These are phyloP conservation scores for Oreochromis spilurus DNA, from an alignment of 2,113 vertebrate species.

Conservation along the genomic window DNA sequence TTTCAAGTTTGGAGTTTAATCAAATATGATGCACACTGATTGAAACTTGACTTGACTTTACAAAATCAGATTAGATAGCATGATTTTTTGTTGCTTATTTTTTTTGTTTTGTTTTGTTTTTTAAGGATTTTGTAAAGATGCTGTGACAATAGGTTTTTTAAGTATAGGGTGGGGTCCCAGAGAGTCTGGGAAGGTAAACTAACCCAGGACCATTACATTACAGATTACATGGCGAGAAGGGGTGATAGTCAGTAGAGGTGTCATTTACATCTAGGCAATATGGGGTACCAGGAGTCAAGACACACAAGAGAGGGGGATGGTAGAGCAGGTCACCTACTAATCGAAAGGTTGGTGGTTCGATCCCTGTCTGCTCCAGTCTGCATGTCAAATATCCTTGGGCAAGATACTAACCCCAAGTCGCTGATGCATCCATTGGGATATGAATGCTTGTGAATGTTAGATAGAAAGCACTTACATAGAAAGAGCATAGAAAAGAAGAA, in stretches of 20 bases:
- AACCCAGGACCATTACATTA: background rate
- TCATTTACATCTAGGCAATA: background rate
- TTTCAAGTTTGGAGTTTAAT: background rate
- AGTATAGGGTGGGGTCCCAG: background rate
- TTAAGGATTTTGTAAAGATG: background rate
- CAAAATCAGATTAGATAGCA: background rate
- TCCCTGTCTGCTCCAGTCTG: background rate
- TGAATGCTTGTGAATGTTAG: background rate
- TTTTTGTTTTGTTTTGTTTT: background rate
- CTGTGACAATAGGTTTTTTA: background rate
- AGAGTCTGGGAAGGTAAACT: background rate
- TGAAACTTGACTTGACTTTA: background rate
- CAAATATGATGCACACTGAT: background rate
- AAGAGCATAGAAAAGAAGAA: background rate
- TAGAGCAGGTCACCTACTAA: background rate
- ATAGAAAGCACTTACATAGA: background rate
- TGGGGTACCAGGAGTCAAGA: background rate
- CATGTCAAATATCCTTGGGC: background rate
- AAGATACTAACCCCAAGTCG: background rate
- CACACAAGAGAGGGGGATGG: background rate
- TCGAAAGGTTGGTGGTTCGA: background rate
- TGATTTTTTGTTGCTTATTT: background rate
- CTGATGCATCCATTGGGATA: background rate
- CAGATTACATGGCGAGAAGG: background rate
- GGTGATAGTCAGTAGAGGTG: background rate